Conservation (phyloP, 2,888 invertebrate species). For the Dichetophora obliterata region DNA sequence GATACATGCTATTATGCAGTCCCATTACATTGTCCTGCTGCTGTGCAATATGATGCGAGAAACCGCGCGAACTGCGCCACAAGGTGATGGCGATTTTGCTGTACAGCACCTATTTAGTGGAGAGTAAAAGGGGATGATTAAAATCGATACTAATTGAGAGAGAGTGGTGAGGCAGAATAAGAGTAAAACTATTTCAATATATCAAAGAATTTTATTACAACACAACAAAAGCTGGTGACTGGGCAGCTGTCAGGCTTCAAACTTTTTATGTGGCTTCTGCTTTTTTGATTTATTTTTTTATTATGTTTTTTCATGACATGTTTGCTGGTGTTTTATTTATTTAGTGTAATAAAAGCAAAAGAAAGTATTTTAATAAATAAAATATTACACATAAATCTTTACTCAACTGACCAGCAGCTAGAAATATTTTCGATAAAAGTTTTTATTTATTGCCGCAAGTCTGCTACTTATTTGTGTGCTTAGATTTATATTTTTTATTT, state of each 20-base stretch:
- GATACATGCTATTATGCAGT: conserved; percentile 63
- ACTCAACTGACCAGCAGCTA: no score
- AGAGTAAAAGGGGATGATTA: conserved; percentile 40
- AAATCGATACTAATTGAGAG: not conserved
- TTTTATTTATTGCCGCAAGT: no score
- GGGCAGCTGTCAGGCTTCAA: no score
- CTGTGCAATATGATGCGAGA: conserved; percentile 72
- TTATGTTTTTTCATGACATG: not conserved
- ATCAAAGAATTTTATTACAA: no score
- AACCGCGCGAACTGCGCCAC: conserved; percentile 82
- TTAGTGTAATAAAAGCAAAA: not conserved
- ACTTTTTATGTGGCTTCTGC: no score
- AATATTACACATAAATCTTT: no score
- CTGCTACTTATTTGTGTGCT: no score
- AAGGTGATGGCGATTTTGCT: conserved; percentile 86
- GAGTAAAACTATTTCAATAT: no score
- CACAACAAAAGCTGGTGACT: no score
- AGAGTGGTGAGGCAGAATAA: no score
- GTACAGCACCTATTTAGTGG: conserved; percentile 76
- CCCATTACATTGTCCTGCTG: conserved; percentile 61
- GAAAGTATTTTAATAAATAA: not conserved
- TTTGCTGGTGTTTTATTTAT: not conserved
- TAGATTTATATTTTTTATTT: not conserved
- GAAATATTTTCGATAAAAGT: no score
- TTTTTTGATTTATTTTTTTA: no score